Base-by-base conservation (phyloP, 2,797 vertebrate species). In the Cichlasoma orientale region DNA sequence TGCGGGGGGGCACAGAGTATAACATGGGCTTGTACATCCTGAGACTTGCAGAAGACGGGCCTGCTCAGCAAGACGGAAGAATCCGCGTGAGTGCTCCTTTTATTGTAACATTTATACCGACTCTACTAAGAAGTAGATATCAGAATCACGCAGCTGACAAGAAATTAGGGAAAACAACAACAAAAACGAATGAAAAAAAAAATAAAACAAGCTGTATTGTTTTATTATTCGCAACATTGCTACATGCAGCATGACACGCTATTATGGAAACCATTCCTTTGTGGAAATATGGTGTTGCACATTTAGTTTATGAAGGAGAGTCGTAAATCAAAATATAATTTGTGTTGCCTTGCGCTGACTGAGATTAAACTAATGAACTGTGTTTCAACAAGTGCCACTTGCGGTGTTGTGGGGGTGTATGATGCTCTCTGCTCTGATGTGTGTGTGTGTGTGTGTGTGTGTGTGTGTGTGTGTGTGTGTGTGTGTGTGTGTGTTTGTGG, bases 21-120 rank as follows among this genome's bases (percentile, higher is more conserved):
- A 99, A 97, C 94, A 99, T 99, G 98, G 98, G 97, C 7, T 93
- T 99, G 3, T 99, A 98, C 91, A 99, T 99, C 89, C 96, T 99
- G 31, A 96, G 98, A 2, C 96, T 99, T 3, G 98, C 98, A 5
- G 98, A 99, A 84, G 98, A 99, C 0, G 98, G 98, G 12, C 96
- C 98, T 0, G 98, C 98, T 27, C 93, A 97, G 82, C 95, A 96
- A 76, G 98, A 99, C 0, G 97, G 98, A 61, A 94, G 98, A 79
- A 97, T 99, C 71, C 97, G 98, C 0, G 98, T 99, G 91, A 96
- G 97, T 96, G 36, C n/a, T 84, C 3, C 4, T 61, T 72, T 54
- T 50, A 7, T 61, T 54, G 8, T 14, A 16, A 41, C 0, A 3
- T 56, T 61, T 31, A 19, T n/a, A 29, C 29, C 6, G 44, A n/a